Conservation (phyloP, 2,888 invertebrate genomes). For the Pachydiplax longipennis region DNA sequence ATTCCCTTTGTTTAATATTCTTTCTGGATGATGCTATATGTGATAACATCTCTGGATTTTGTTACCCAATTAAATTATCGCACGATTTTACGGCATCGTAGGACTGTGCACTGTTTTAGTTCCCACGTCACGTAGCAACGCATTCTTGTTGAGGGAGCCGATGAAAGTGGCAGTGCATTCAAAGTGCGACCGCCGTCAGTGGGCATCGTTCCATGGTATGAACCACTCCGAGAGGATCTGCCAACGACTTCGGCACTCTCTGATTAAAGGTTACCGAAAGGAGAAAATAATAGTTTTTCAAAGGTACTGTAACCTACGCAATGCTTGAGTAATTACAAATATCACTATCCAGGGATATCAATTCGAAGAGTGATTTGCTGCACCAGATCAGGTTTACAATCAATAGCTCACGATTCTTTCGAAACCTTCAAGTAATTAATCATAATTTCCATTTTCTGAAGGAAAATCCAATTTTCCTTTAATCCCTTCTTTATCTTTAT, state of each 20-base stretch:
- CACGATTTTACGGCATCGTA: background rate
- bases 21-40: too few relatives aligned
- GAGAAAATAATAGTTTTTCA: background rate
- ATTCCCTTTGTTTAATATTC: too few relatives aligned
- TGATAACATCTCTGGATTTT: background rate
- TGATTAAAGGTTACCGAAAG: background rate
- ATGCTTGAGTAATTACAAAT: too few relatives aligned
- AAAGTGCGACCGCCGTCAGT: background rate
- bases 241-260: background rate
- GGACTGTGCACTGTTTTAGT: background rate
- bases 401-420: too few relatives aligned
- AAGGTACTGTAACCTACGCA: background rate
- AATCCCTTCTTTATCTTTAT: too few relatives aligned
- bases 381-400: too few relatives aligned
- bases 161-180: background rate
- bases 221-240: background rate
- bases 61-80: background rate
- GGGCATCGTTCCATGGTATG: background rate
- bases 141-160: background rate
- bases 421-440: too few relatives aligned
- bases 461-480: too few relatives aligned
- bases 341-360: too few relatives aligned
- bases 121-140: background rate
- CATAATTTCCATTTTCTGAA: too few relatives aligned
- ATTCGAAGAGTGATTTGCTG: too few relatives aligned